Evolutionary conservation across 2,113 vertebrate species (phyloP), one percentile per base, ranked within the genome.

Genomic region (Amazona vittata): DNA sequence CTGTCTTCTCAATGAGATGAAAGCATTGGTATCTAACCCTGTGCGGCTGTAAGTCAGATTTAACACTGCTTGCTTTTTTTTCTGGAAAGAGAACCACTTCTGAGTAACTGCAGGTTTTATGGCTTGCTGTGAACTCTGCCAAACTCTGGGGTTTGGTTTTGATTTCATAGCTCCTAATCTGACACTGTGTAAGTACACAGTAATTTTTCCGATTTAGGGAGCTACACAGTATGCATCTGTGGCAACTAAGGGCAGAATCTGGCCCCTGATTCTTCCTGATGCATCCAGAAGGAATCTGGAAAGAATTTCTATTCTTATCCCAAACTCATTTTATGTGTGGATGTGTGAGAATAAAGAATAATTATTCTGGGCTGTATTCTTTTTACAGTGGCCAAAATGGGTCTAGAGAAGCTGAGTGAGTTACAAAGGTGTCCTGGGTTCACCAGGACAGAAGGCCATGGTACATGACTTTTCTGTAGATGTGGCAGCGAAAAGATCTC

Each of bases 81-180:
- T 2, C 35, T 76, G 49, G 46, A 33, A 89, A 71, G 39, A 75
- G 13, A 90, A 81, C 39, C 31, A 82, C 47, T 89, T 88, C 33
- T 55, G 71, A 90, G 64, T 90, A 92, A 82, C 41, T 83, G 52
- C 0, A 49, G 28, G 29, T 6, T 83, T 95, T 79, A 65, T 2
- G 16, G 52, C 55, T 91, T 57, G 26, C 60, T 96, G 25, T 76
- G 73, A 85, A 67, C 31, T 33, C 57, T 65, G 77, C 25, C 83
- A 84, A 68, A 62, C 60, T 69, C 62, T 20, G 31, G 52, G 25
- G 17, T 41, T 89, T 86, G 33, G 73, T 55, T 96, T 93, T 94
- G 81, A 91, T 87, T 87, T 94, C 6, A 10, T 44, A 76, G 57
- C 43, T 90, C 89, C 80, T 89, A 75, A 94, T 79, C 73, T 86